Conservation (phyloP, 2,888 invertebrate genomes). For the Idaea dimidiata region DNA sequence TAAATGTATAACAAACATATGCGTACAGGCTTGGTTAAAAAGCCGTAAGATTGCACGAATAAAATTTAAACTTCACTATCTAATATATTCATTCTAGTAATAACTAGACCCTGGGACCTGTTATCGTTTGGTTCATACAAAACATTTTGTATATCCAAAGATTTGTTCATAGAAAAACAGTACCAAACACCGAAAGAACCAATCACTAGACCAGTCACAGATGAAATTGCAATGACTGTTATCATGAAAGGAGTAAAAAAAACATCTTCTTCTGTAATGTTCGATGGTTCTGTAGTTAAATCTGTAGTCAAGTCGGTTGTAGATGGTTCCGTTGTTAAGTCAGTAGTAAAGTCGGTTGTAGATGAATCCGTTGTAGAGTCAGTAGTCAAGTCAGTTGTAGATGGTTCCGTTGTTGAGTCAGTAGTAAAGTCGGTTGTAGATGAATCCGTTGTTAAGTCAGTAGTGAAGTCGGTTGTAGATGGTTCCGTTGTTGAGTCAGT, state of each 20-base stretch:
- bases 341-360: not conserved
- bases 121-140: not conserved
- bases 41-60: not conserved
- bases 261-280: not conserved
- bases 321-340: not conserved
- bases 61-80: not conserved
- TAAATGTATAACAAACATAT: not conserved
- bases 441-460: not conserved
- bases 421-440: not conserved
- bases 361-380: not conserved
- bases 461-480: slow-evolving; percentile 4
- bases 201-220: not conserved
- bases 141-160: not conserved
- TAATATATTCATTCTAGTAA: not conserved
- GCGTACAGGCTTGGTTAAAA: too few relatives aligned
- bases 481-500: not conserved
- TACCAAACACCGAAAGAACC: not conserved
- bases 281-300: not conserved
- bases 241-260: not conserved
- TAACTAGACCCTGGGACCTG: not conserved
- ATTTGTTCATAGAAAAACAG: not conserved
- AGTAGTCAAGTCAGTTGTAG: slow-evolving; percentile 4
- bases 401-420: not conserved
- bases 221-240: not conserved
- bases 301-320: slow-evolving; percentile 2